Percentiles rank a stretch among this genome's conserved stretches.
Conservation (phyloP, 2,888 invertebrate genomes). For the Thereva nobilitata region DNA sequence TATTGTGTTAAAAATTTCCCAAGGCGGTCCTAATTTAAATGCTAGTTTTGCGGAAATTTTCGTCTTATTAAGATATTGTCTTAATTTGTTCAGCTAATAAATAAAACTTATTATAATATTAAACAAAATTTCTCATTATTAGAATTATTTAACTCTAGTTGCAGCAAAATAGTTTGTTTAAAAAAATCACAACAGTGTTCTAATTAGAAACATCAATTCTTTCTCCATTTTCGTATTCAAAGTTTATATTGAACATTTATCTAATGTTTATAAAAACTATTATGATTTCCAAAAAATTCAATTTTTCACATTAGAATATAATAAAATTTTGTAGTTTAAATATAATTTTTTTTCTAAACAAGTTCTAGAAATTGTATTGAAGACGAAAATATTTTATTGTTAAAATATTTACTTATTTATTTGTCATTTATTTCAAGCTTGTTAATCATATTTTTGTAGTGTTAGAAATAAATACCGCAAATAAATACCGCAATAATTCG, state of each 20-base stretch:
- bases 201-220: slow-evolving; percentile 39
- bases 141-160: too few species aligned
- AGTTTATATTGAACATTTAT: slow-evolving; percentile 49
- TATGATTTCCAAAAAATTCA: too few species aligned
- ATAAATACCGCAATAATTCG: too few species aligned
- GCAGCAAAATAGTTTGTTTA: too few species aligned
- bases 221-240: slow-evolving; percentile 55
- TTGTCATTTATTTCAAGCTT: too few species aligned
- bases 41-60: slow-evolving; percentile 18
- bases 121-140: too few species aligned
- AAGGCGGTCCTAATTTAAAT: too few species aligned
- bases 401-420: slow-evolving; percentile 5
- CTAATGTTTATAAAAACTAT: too few species aligned
- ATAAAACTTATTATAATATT: slow-evolving; percentile 2
- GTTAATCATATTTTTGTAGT: too few species aligned
- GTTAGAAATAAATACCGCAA: too few species aligned
- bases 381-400: slow-evolving; percentile 39
- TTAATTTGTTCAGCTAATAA: slow-evolving; percentile 26
- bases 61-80: slow-evolving; percentile 19
- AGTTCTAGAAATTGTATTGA: slow-evolving; percentile 38
- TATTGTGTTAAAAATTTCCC: too few species aligned
- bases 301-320: slow-evolving; percentile 11
- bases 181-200: slow-evolving; percentile 15
- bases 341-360: slow-evolving; percentile 11
- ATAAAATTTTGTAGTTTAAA: too few species aligned